A percentile compares a stretch with the other conserved stretches of the same genome.
Conservation (phyloP, 2,113 vertebrate genomes). For the Centropus bengalensis region DNA sequence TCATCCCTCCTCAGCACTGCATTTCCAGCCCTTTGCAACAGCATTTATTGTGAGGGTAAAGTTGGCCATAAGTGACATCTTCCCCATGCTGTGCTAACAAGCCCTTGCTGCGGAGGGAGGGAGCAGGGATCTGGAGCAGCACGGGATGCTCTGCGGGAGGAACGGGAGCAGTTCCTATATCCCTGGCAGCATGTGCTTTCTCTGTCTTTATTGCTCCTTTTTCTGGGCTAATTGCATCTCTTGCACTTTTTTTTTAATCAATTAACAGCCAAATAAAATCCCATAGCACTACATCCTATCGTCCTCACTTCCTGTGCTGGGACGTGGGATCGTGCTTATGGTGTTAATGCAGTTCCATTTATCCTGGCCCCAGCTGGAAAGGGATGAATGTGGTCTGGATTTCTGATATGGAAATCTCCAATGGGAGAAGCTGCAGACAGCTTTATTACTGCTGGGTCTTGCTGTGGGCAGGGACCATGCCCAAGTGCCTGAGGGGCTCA, state of each 20-base stretch:
- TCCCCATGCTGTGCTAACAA: fast-evolving
- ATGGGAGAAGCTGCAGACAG: not conserved
- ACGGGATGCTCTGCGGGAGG: not conserved
- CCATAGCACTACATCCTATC: fast-evolving
- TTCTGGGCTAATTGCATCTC: not conserved
- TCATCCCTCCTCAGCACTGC: fast-evolving
- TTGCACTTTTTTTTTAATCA: not conserved
- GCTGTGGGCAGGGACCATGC: not conserved
- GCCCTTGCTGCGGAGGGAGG: not conserved
- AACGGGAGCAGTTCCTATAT: fast-evolving
- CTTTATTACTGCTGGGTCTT: not conserved
- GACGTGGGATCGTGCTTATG: not conserved
- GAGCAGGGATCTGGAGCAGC: not conserved
- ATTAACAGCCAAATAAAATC: not conserved
- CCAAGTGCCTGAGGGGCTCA: not conserved
- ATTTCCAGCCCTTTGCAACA: not conserved
- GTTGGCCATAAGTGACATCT: not conserved
- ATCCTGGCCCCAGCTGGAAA: not conserved
- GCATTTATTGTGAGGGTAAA: not conserved
- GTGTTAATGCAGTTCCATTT: not conserved
- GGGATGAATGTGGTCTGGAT: not conserved
- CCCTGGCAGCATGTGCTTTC: not conserved
- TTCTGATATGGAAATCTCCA: not conserved
- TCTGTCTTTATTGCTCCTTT: not conserved
- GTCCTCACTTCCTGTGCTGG: not conserved